Conservation (phyloP, 2,888 invertebrate species). For the Tenthredo scrophulariae region DNA sequence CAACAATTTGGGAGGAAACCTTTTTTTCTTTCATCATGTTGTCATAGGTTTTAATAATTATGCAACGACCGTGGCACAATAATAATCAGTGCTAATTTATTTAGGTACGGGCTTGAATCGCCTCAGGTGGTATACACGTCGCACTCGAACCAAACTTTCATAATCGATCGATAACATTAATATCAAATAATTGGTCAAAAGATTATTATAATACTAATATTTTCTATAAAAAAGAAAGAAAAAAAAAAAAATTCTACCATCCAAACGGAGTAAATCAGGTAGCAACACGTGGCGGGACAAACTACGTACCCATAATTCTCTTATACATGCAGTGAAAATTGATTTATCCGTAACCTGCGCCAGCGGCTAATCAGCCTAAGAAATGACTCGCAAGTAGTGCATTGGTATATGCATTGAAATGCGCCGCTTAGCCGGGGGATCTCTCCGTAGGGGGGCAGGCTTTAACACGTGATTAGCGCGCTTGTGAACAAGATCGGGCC, state of each 20-base stretch:
- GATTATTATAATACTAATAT: no score
- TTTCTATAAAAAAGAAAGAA: no score
- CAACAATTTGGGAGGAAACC: no score
- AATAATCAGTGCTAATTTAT: not conserved
- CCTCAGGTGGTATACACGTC: not conserved
- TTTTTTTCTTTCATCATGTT: no score
- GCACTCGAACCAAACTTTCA: not conserved
- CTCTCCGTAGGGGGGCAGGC: conserved; percentile 54
- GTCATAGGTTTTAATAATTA: not conserved
- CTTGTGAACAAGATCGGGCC: conserved; percentile 66
- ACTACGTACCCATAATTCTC: not conserved
- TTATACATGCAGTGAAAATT: not conserved
- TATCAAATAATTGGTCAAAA: not conserved
- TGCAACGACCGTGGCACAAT: not conserved
- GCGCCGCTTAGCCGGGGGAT: conserved; percentile 32
- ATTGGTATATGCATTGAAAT: conserved; percentile 43
- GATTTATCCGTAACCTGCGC: not conserved
- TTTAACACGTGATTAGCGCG: conserved; percentile 67
- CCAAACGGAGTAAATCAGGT: not conserved
- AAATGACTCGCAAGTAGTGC: conserved; percentile 4
- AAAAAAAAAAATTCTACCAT: not conserved
- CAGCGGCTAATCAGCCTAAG: conserved; percentile 35
- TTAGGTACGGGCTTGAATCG: not conserved
- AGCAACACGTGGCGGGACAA: conserved; percentile 12
- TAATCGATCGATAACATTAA: not conserved